Percentiles rank a stretch among this genome's conserved stretches.
phyloP scores from a whole-genome alignment of 2,113 vertebrate species.

The Rhodinocichla rosea region DNA sequence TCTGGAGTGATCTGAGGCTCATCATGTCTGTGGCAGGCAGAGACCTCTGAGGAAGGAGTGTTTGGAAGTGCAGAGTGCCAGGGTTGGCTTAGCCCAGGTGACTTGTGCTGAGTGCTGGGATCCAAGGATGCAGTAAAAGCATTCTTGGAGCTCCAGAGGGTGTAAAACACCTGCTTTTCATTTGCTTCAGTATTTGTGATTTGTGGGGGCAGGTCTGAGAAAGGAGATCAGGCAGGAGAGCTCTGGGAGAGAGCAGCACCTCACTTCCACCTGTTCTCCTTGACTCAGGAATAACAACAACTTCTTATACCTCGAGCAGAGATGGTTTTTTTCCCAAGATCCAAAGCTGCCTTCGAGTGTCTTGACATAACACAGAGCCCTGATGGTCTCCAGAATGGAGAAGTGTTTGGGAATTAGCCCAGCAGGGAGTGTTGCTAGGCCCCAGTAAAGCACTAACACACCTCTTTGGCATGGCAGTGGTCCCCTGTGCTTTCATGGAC shows the following conservation, averaged over 20 bases:
- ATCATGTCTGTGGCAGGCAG: background rate
- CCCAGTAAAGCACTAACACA: slow-evolving; percentile 47
- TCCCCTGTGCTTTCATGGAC: slow-evolving; percentile 46
- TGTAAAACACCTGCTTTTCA: background rate
- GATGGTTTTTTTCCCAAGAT: background rate
- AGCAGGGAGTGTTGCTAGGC: slow-evolving; percentile 51
- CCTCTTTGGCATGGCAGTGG: slow-evolving; percentile 40
- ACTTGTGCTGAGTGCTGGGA: background rate
- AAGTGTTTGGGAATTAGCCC: slow-evolving; percentile 17
- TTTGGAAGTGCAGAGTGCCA: background rate
- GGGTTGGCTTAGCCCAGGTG: background rate
- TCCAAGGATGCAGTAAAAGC: background rate
- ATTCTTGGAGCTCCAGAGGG: background rate
- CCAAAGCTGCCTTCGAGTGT: slow-evolving; percentile 37
- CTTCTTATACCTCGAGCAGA: slow-evolving; percentile 30
- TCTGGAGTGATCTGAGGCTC: background rate
- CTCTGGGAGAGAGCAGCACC: background rate
- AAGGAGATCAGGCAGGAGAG: background rate
- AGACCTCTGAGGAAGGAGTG: background rate
- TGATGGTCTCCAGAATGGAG: slow-evolving; percentile 30
- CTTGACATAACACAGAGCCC: slow-evolving; percentile 33
- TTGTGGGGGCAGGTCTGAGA: background rate
- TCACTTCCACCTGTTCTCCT: background rate
- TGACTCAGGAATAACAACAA: background rate
- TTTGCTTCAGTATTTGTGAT: background rate